A percentile compares a stretch with the other conserved stretches of the same genome.
Evolutionary conservation across 2,797 vertebrate genomes (phyloP).

Genomic region (Ceryle rudis): DNA sequence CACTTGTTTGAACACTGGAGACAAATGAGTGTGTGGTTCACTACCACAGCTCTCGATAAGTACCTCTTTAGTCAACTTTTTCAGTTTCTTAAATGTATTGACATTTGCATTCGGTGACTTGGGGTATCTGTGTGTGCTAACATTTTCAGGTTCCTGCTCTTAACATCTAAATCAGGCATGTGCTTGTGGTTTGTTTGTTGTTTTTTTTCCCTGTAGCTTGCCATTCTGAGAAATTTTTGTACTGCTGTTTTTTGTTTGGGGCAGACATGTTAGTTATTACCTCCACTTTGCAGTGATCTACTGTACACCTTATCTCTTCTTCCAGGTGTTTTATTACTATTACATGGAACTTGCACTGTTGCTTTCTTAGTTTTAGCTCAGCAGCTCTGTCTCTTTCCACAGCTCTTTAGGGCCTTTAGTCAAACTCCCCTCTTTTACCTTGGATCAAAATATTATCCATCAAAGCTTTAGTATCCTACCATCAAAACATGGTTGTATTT

Average conservation of each 20-base stretch:
- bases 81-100: background rate
- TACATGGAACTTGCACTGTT: background rate
- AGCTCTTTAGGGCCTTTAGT: conserved; percentile 51
- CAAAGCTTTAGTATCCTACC: conserved; percentile 66
- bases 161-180: background rate
- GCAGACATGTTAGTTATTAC: background rate
- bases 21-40: background rate
- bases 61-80: background rate
- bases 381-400: conserved; percentile 1
- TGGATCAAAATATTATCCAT: conserved; percentile 68
- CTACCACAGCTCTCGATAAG: background rate
- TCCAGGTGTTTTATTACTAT: conserved; percentile 18
- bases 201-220: background rate
- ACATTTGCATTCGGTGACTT: background rate
- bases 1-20: background rate
- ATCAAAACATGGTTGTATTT: conserved; percentile 64
- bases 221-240: background rate
- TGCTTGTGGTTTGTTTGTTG: rapidly evolving
- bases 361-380: conserved; percentile 42
- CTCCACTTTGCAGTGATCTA: conserved; percentile 45
- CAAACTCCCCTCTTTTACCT: conserved; percentile 51
- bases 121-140: background rate
- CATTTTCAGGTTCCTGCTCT: background rate
- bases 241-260: background rate
- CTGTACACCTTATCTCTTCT: conserved; percentile 22